These are phyloP conservation scores for Ferrisia virgata DNA, from an alignment of 2,888 invertebrate species.

Conservation along the genomic window DNA sequence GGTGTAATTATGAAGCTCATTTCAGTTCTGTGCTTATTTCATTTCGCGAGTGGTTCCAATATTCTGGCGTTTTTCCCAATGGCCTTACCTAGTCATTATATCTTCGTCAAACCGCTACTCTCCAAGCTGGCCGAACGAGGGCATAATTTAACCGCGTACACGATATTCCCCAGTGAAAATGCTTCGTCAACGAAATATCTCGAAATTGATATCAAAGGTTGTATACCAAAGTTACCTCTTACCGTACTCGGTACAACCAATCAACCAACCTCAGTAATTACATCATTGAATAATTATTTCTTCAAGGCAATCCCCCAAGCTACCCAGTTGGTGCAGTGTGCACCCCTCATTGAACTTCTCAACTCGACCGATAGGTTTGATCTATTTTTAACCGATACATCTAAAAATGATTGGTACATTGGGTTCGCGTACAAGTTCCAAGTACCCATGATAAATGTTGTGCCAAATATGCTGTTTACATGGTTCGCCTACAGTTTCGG, in stretches of 20 bases:
- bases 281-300: not conserved
- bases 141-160: conserved; percentile 44
- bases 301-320: not conserved
- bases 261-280: not conserved
- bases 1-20: no score
- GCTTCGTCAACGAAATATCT: not conserved
- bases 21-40: no score
- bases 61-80: conserved; percentile 49
- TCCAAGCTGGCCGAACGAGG: conserved; percentile 40
- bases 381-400: not conserved
- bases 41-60: not conserved
- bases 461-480: conserved; percentile 36
- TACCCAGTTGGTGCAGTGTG: not conserved
- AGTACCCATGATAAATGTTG: not conserved
- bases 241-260: not conserved
- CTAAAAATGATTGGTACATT: not conserved
- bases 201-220: not conserved
- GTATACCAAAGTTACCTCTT: not conserved
- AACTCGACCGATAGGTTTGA: conserved; percentile 46
- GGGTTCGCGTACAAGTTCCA: conserved; percentile 24
- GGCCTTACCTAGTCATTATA: conserved; percentile 46
- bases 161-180: conserved; percentile 19
- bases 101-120: conserved; percentile 40
- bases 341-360: conserved; percentile 19
- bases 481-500: conserved; percentile 49